phyloP scores from a whole-genome alignment of 2,888 invertebrate genomes.

The Drosophila ochracea region DNA sequence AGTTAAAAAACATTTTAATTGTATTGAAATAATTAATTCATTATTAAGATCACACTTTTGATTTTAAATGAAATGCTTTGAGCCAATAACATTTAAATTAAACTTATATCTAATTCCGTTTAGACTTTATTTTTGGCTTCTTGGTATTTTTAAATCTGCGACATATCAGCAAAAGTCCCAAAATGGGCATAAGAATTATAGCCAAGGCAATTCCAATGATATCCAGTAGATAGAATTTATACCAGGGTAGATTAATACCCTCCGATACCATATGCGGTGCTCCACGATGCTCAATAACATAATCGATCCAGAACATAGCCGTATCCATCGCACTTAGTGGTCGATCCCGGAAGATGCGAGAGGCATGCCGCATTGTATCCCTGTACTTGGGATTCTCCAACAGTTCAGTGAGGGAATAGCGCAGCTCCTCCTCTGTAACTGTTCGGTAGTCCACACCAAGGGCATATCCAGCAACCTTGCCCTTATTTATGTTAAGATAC shows the following conservation, averaged over 20 bases:
- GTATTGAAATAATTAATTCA: neutral
- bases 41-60: neutral
- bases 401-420: slow-evolving; percentile 77
- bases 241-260: slow-evolving; percentile 78
- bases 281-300: slow-evolving; percentile 83
- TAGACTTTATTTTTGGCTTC: slow-evolving; percentile 15
- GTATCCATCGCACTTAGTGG: slow-evolving; percentile 78
- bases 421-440: slow-evolving; percentile 68
- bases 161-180: neutral
- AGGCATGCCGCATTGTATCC: slow-evolving; percentile 72
- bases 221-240: slow-evolving; percentile 81
- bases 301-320: slow-evolving; percentile 84
- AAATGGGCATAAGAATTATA: slow-evolving; percentile 15
- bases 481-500: slow-evolving; percentile 74
- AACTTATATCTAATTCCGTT: slow-evolving; percentile 16
- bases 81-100: slow-evolving; percentile 21
- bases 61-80: slow-evolving; percentile 48
- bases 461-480: slow-evolving; percentile 71
- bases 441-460: slow-evolving; percentile 67
- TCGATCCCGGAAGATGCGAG: slow-evolving; percentile 81
- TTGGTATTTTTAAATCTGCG: neutral
- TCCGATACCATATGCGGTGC: slow-evolving; percentile 80
- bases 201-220: slow-evolving; percentile 52
- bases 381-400: slow-evolving; percentile 82
- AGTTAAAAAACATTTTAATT: neutral